These are phyloP conservation scores for Drosophila multiciliata DNA, from an alignment of 2,888 invertebrate species.

Conservation along the genomic window DNA sequence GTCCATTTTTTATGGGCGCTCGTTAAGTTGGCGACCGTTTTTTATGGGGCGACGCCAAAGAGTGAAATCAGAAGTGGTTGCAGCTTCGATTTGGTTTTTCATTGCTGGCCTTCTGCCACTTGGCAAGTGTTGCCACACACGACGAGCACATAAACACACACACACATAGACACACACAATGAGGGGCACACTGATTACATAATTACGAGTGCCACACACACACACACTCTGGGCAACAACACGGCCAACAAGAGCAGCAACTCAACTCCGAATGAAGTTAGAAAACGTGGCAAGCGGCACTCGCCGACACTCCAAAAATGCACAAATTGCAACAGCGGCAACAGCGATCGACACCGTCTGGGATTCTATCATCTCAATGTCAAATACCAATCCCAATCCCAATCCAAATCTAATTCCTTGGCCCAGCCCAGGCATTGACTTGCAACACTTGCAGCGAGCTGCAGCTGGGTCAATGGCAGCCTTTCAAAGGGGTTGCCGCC, in stretches of 20 bases:
- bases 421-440: conserved; percentile 18
- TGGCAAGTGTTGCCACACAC: conserved; percentile 54
- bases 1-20: conserved; percentile 48
- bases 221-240: conserved; percentile 40
- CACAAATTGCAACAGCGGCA: conserved; percentile 42
- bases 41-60: conserved; percentile 27
- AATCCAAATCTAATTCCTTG: conserved; percentile 9
- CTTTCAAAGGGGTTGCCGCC: conserved; percentile 35
- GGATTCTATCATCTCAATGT: conserved; percentile 4
- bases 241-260: conserved; percentile 19
- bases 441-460: conserved; percentile 33
- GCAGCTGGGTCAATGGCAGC: conserved; percentile 15
- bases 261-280: conserved; percentile 62
- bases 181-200: conserved; percentile 76
- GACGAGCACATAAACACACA: conserved; percentile 36
- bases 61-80: conserved; percentile 55
- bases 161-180: conserved; percentile 49
- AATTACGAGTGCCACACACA: conserved; percentile 70
- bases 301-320: conserved; percentile 57
- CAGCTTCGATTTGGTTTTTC: conserved; percentile 31
- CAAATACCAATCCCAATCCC: not conserved
- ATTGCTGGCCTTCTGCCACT: conserved; percentile 1
- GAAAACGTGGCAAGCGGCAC: conserved; percentile 66
- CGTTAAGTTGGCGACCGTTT: conserved; percentile 42
- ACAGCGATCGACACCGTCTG: conserved; percentile 42